phyloP scores from a whole-genome alignment of 35 echinoderm and acorn worm species.

The Heliocidaris erythrogramma region DNA sequence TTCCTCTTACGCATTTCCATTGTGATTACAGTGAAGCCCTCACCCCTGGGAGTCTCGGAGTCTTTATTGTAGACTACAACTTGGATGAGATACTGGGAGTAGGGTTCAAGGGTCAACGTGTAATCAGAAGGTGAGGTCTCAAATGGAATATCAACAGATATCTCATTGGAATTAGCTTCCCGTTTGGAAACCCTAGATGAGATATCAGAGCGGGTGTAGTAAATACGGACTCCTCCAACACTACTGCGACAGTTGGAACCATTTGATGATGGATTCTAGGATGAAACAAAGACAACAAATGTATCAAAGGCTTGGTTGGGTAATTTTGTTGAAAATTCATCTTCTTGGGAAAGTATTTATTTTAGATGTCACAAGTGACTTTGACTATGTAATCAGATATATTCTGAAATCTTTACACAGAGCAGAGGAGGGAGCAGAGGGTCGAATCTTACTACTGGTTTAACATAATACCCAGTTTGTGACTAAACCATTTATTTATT shows the following conservation, averaged over 20 bases:
- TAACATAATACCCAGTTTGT: too few relatives aligned
- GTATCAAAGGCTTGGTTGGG: too few relatives aligned
- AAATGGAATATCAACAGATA: not conserved
- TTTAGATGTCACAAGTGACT: too few relatives aligned
- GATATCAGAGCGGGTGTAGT: not conserved
- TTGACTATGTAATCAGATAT: not conserved
- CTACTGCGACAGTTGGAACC: not conserved
- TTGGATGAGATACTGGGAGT: constrained; percentile 1
- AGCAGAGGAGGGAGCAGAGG: too few relatives aligned
- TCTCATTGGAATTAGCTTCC: not conserved
- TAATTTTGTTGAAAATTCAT: too few relatives aligned
- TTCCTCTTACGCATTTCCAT: not conserved
- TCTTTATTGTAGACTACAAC: not conserved
- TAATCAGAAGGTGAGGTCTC: not conserved
- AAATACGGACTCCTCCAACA: not conserved
- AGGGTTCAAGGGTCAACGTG: constrained; percentile 26
- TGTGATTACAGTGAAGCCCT: not conserved
- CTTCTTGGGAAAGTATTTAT: too few relatives aligned
- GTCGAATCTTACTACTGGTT: too few relatives aligned
- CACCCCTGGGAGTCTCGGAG: not conserved
- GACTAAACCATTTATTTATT: too few relatives aligned
- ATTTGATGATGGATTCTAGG: not conserved
- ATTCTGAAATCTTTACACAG: too few relatives aligned
- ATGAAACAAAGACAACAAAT: not conserved
- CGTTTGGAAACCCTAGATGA: not conserved